These are phyloP conservation scores for Ochropleura leucogaster DNA, from an alignment of 2,888 invertebrate genomes.

Conservation along the genomic window DNA sequence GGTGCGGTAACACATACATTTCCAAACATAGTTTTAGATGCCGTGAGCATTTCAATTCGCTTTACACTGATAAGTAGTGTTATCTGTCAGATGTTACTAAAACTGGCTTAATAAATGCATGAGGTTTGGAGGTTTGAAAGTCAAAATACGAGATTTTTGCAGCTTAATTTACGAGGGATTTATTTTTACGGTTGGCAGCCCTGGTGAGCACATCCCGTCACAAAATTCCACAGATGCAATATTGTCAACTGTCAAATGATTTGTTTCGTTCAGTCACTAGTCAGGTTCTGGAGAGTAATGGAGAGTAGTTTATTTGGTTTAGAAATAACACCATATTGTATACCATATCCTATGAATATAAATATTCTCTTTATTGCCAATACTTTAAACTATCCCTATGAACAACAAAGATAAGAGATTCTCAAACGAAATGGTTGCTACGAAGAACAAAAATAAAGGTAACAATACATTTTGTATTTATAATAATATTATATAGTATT, in stretches of 20 bases:
- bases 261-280: background rate
- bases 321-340: conserved; percentile 13
- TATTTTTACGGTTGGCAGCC: no score
- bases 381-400: conserved; percentile 66
- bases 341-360: conserved; percentile 30
- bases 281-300: background rate
- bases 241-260: conserved; percentile 10
- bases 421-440: conserved; percentile 79
- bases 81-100: no score
- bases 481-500: background rate
- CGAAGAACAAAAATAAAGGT: conserved; percentile 81
- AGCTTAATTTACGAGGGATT: no score
- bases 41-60: no score
- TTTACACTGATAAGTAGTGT: no score
- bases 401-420: conserved; percentile 69
- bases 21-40: no score
- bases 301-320: conserved; percentile 9
- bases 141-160: no score
- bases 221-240: no score
- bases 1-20: no score
- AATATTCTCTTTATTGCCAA: conserved; percentile 8
- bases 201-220: no score
- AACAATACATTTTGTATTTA: conserved; percentile 40
- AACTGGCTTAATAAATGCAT: no score
- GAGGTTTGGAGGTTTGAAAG: no score